Evolutionary conservation across 2,113 vertebrate genomes (phyloP).

Genomic region (Stegostoma tigrinum): DNA sequence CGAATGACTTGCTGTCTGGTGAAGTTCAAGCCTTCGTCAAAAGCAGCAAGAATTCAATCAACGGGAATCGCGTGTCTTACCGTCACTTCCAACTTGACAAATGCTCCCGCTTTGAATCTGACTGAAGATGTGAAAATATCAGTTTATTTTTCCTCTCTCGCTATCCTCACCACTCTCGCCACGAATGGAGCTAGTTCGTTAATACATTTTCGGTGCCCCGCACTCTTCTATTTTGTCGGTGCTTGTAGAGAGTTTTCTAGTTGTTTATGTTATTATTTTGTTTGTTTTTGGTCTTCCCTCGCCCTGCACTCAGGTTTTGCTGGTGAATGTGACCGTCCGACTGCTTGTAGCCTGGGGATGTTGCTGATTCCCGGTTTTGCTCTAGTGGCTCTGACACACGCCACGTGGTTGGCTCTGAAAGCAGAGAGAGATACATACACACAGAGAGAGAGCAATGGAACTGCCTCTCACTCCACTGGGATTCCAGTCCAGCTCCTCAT

Average conservation of each 20-base stretch:
- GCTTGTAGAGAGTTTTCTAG: neutral
- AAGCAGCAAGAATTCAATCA: neutral
- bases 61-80: neutral
- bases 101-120: neutral
- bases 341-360: neutral
- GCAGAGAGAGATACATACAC: neutral
- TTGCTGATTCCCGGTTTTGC: neutral
- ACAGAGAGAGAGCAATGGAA: neutral
- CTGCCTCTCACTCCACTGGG: neutral
- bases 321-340: neutral
- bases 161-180: neutral
- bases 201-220: neutral
- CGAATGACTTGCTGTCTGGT: neutral
- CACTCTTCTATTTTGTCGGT: neutral
- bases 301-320: neutral
- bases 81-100: slow-evolving; percentile 10
- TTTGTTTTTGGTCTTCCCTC: neutral
- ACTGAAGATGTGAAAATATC: neutral
- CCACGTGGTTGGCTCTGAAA: slow-evolving; percentile 14
- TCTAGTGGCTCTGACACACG: neutral
- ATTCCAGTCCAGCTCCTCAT: neutral
- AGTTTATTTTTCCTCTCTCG: neutral
- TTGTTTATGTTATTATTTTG: neutral
- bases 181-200: neutral
- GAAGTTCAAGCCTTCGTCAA: neutral